Evolutionary conservation across 2,888 invertebrate species (phyloP).

Genomic region (Gastrophysa polygoni): DNA sequence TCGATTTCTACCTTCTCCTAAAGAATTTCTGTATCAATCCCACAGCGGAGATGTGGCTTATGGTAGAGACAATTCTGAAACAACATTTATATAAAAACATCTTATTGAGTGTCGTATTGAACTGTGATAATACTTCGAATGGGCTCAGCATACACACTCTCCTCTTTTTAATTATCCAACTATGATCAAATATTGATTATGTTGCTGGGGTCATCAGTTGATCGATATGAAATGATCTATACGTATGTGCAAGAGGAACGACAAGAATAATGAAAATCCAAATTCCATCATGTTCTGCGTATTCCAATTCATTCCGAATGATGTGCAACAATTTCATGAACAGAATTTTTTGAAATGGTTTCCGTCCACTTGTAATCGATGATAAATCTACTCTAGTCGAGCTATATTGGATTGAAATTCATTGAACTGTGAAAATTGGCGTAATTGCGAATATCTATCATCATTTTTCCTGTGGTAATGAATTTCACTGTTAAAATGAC

Average conservation of each 20-base stretch:
- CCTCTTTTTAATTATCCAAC: background rate
- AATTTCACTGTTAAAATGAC: too few species aligned
- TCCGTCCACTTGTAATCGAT: background rate
- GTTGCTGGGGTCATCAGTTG: too few species aligned
- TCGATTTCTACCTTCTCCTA: too few species aligned
- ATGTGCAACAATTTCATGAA: conserved; percentile 8
- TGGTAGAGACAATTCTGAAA: too few species aligned
- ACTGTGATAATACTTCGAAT: background rate
- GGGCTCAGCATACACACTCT: background rate
- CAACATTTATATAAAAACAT: too few species aligned
- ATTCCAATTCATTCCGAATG: conserved; percentile 8
- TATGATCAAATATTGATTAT: conserved; percentile 10
- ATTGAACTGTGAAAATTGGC: background rate
- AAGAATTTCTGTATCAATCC: too few species aligned
- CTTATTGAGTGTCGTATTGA: too few species aligned
- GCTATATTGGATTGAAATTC: background rate
- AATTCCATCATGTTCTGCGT: conserved; percentile 11
- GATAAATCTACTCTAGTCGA: background rate
- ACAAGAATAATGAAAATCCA: conserved; percentile 9
- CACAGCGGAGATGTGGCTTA: too few species aligned
- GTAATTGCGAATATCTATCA: too few species aligned
- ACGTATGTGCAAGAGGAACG: conserved; percentile 5
- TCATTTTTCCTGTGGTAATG: too few species aligned
- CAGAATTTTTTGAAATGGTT: conserved; percentile 6
- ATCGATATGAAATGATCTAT: too few species aligned